Percentiles rank a stretch among this genome's conserved stretches.
phyloP scores from a whole-genome alignment of 2,888 invertebrate species.

The Capitulum mitella region DNA sequence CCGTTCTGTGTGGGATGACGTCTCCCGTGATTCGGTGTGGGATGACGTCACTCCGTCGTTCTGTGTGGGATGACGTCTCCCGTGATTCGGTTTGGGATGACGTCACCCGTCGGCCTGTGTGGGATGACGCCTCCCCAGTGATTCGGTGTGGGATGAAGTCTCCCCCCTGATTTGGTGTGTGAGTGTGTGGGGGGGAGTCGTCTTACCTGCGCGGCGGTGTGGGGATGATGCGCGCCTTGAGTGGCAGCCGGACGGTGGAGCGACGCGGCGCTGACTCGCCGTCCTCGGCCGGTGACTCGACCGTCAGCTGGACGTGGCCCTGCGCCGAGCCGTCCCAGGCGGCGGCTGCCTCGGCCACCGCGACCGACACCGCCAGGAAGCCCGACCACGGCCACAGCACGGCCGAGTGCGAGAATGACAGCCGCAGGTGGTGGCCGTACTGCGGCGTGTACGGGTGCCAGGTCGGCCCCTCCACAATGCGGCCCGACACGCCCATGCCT shows the following conservation, averaged over 20 bases:
- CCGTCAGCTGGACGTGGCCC: slow-evolving; percentile 69
- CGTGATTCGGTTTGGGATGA: too few species aligned
- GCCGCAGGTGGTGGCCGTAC: slow-evolving; percentile 68
- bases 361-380: slow-evolving; percentile 75
- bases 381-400: slow-evolving; percentile 96
- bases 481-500: slow-evolving; percentile 72
- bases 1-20: too few species aligned
- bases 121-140: too few species aligned
- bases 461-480: slow-evolving; percentile 59
- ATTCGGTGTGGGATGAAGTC: too few species aligned
- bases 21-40: too few species aligned
- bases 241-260: slow-evolving; percentile 56
- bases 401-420: slow-evolving; percentile 38
- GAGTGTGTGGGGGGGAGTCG: too few species aligned
- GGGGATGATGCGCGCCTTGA: slow-evolving; percentile 78
- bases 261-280: slow-evolving; percentile 51
- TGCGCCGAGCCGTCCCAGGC: slow-evolving; percentile 70
- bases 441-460: slow-evolving; percentile 86
- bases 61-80: too few species aligned
- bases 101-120: too few species aligned
- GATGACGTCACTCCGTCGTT: too few species aligned
- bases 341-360: slow-evolving; percentile 57
- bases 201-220: slow-evolving; percentile 64
- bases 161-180: too few species aligned
- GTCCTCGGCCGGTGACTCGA: slow-evolving; percentile 65